Base-by-base conservation (phyloP, 2,113 vertebrate genomes). In the Morone saxatilis region DNA sequence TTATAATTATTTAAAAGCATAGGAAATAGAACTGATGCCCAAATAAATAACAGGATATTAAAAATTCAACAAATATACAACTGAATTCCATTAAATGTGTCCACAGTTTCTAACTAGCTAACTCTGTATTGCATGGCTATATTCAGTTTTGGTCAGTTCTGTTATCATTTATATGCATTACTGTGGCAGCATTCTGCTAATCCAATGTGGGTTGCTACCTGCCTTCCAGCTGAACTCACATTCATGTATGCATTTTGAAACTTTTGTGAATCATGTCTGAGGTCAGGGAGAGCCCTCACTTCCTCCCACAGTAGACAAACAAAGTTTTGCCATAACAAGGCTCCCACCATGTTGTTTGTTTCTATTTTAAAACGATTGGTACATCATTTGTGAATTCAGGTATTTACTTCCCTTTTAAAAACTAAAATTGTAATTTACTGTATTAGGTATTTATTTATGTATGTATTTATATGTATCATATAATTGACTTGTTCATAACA, bases 241-340 rank as follows among this genome's bases (percentile, higher is more conserved):
- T 66, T 72, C 45, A 47, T 78, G 60, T 62, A 19, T 5, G 14
- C 11, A 38, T 7, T 61, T 48, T 59, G 25, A 72, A 88, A 83
- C 56, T 47, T 83, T 72, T 72, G 54, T 90, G 86, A 91, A 83
- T 88, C 81, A 76, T 81, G 59, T 80, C 71, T 83, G 73, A 72
- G 76, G 68, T 88, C 76, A 78, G 41, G 41, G 65, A 43, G 31
- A 76, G 57, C 45, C 70, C 53, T 70, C 12, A 0, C 74, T 74
- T 71, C 65, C 74, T 85, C 76, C 86, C 70, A 86, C 83, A 36
- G 74, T 3, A 76, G 56, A 79, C n/a, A 14, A 84, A 43, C 20
- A 66, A 73, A 25, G 47, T 76, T 68, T 61, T 62, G 8, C 41
- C 60, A 59, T n/a, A 76, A 67, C 57, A 74, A 61, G 25, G 40